phyloP scores from a whole-genome alignment of 2,113 vertebrate genomes.

The Macrotus californicus region DNA sequence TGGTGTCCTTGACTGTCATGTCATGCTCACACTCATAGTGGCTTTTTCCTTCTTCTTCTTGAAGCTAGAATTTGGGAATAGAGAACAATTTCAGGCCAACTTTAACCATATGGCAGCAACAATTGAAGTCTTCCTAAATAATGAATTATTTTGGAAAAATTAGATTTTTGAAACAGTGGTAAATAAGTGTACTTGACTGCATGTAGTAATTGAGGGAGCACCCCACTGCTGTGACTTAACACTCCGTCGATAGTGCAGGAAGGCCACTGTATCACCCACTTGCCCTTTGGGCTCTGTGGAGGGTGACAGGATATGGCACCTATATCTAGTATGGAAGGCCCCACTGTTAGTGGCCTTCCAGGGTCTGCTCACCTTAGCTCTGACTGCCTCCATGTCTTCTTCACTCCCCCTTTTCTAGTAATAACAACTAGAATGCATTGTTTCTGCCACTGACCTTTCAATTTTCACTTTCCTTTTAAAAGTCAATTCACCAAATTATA shows the following conservation, averaged over 20 bases:
- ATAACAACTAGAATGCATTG: not conserved
- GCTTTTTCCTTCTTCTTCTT: constrained; percentile 15
- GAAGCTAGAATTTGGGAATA: constrained; percentile 31
- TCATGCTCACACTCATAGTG: not conserved
- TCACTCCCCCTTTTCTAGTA: not conserved
- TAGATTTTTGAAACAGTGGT: constrained; percentile 72
- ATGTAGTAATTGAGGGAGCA: constrained; percentile 69
- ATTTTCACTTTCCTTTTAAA: not conserved
- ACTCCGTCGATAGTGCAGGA: constrained; percentile 4
- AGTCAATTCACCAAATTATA: constrained; percentile 4
- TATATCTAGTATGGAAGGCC: not conserved
- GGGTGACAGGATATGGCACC: not conserved
- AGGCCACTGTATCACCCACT: not conserved
- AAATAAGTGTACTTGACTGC: constrained; percentile 74
- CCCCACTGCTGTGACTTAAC: not conserved
- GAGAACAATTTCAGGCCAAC: constrained; percentile 59
- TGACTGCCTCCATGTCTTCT: not conserved
- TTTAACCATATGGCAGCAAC: constrained; percentile 80
- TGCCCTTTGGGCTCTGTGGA: not conserved
- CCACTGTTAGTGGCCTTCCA: not conserved
- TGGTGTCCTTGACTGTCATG: not conserved
- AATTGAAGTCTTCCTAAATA: constrained; percentile 80
- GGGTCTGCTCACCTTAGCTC: not conserved
- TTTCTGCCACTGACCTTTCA: not conserved
- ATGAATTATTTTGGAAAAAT: constrained; percentile 74